A percentile compares a stretch with the other conserved stretches of the same genome.
Conservation (phyloP, 2,888 invertebrate species). For the Vandiemenella viatica region DNA sequence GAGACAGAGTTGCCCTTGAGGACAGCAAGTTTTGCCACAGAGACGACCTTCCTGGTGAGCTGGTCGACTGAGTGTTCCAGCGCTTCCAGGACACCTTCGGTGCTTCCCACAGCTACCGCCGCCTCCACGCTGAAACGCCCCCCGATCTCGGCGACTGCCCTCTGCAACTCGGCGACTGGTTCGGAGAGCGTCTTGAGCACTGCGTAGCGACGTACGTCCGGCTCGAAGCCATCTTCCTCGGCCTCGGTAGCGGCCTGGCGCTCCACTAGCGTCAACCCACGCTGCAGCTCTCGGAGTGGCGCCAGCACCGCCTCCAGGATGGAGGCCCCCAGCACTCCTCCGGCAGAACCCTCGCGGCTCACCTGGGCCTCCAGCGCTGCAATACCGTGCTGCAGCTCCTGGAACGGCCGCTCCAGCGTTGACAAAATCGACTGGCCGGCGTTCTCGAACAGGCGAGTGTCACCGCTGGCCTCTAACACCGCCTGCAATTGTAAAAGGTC, state of each 20-base stretch:
- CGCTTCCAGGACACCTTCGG: constrained; percentile 1
- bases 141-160: background rate
- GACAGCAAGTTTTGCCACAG: background rate
- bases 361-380: constrained; percentile 10
- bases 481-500: too few species aligned
- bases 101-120: background rate
- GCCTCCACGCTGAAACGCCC: background rate
- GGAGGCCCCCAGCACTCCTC: background rate
- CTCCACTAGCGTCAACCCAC: background rate
- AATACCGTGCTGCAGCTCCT: constrained; percentile 20
- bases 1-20: background rate
- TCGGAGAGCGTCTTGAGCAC: constrained; percentile 42
- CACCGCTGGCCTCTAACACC: constrained; percentile 30
- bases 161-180: constrained; percentile 22
- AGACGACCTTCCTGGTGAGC: constrained; percentile 3
- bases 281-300: constrained; percentile 2
- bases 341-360: constrained; percentile 2
- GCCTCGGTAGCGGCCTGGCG: constrained; percentile 19
- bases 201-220: constrained; percentile 27
- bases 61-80: constrained; percentile 7
- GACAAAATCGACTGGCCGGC: constrained; percentile 6
- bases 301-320: background rate
- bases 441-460: constrained; percentile 9
- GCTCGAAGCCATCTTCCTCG: constrained; percentile 32
- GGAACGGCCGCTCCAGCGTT: constrained; percentile 19